phyloP scores from a whole-genome alignment of 1,140 invertebrate species.

The Caenorhabditis briggsae region DNA sequence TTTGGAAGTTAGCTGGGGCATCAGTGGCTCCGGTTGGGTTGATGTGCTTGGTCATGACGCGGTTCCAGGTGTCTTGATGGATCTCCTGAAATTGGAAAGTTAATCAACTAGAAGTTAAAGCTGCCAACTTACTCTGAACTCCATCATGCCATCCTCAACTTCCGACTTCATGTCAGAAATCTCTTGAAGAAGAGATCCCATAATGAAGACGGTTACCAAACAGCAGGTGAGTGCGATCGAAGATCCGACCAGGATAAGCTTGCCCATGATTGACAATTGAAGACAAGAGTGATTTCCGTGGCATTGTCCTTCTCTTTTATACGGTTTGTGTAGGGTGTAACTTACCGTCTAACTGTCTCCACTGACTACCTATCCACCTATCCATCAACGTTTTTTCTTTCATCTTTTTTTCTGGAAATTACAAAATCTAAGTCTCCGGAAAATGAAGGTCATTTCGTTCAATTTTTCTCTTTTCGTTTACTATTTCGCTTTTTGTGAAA shows the following conservation, averaged over 20 bases:
- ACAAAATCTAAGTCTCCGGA: constrained; percentile 39
- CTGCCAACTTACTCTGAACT: constrained; percentile 25
- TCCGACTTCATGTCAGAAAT: constrained; percentile 48
- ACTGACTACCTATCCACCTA: constrained; percentile 41
- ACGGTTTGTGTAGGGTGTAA: constrained; percentile 6
- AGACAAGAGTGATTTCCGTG: constrained; percentile 43
- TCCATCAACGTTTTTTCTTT: constrained; percentile 16
- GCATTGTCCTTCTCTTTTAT: not conserved
- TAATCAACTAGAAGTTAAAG: not conserved
- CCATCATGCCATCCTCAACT: constrained; percentile 35
- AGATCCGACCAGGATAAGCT: constrained; percentile 33
- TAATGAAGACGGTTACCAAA: constrained; percentile 43
- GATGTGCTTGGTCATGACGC: constrained; percentile 17
- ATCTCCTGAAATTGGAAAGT: not conserved
- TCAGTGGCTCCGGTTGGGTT: constrained; percentile 34
- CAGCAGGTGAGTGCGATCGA: constrained; percentile 39
- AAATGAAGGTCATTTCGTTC: not conserved
- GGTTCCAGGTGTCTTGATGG: constrained; percentile 34
- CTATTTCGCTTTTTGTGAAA: not conserved
- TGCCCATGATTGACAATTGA: constrained; percentile 51
- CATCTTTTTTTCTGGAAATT: constrained; percentile 51
- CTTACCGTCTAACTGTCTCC: constrained; percentile 34
- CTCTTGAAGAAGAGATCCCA: constrained; percentile 49
- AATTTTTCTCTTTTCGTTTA: not conserved
- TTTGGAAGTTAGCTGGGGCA: constrained; percentile 52